Evolutionary conservation across 2,797 vertebrate species (phyloP).

Genomic region (Molossus molossus): DNA sequence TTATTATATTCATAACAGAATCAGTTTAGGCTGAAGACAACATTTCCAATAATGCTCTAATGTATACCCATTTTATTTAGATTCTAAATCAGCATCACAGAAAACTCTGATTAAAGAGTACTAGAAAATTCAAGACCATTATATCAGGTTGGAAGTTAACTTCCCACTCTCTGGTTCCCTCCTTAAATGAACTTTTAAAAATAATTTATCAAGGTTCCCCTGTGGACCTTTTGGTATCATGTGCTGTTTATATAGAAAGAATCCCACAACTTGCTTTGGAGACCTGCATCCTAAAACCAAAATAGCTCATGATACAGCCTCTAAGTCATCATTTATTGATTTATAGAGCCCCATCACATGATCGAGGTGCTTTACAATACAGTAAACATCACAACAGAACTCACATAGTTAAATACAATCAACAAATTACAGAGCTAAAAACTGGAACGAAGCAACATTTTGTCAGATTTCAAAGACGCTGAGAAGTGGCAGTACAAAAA

Average conservation of each 20-base stretch:
- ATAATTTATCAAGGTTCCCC: conserved; percentile 37
- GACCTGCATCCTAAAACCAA: conserved; percentile 85
- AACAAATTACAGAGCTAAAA: conserved; percentile 83
- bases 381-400: conserved; percentile 85
- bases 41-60: conserved; percentile 8
- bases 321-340: conserved; percentile 88
- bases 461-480: conserved; percentile 81
- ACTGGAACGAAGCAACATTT: conserved; percentile 83
- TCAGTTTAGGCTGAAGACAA: neutral
- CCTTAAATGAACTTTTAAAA: conserved; percentile 52
- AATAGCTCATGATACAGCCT: conserved; percentile 83
- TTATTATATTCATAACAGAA: conserved; percentile 35
- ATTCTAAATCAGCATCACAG: conserved; percentile 27
- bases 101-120: conserved; percentile 55
- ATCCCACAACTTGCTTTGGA: conserved; percentile 70
- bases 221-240: conserved; percentile 50
- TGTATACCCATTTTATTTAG: conserved; percentile 7
- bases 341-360: conserved; percentile 85
- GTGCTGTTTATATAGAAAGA: conserved; percentile 70
- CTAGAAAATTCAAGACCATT: conserved; percentile 33
- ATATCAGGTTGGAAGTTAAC: conserved; percentile 29
- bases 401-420: conserved; percentile 86
- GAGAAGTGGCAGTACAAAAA: conserved; percentile 84
- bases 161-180: conserved; percentile 13
- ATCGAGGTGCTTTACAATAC: conserved; percentile 84